phyloP scores from a whole-genome alignment of 2,888 invertebrate genomes.

The Drosophila setosimentum region DNA sequence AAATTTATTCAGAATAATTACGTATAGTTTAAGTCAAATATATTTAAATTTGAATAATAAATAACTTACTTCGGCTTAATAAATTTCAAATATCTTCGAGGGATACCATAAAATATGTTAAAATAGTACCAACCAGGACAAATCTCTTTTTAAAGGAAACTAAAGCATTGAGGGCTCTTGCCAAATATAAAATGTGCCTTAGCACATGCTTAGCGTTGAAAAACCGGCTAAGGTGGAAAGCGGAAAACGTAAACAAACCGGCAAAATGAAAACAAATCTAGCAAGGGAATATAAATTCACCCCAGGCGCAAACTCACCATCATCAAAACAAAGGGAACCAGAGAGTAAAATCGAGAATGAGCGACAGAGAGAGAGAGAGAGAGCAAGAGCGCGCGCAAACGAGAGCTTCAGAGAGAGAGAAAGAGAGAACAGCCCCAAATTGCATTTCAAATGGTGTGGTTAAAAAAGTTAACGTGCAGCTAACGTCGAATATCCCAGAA shows the following conservation, averaged over 20 bases:
- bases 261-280: constrained; percentile 67
- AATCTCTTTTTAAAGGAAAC: constrained; percentile 5
- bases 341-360: background rate
- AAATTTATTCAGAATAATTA: background rate
- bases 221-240: constrained; percentile 72
- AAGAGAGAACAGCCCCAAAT: constrained; percentile 50
- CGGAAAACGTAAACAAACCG: constrained; percentile 84
- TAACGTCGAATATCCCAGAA: constrained; percentile 45
- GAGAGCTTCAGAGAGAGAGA: constrained; percentile 5
- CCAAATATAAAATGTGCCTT: constrained; percentile 27
- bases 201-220: constrained; percentile 26
- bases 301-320: constrained; percentile 72
- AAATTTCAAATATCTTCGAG: background rate
- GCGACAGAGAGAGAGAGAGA: constrained; percentile 3
- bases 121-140: background rate
- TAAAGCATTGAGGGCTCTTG: constrained; percentile 5
- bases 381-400: constrained; percentile 5
- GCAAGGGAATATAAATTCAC: constrained; percentile 28
- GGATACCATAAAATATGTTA: background rate
- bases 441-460: constrained; percentile 49
- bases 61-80: background rate
- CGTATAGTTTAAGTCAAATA: background rate
- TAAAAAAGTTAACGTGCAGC: constrained; percentile 36
- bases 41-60: background rate
- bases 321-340: constrained; percentile 27